Percentiles rank a stretch among this genome's conserved stretches.
These are phyloP conservation scores for Apocrypta bakeri DNA, from an alignment of 1,140 invertebrate species.

Conservation along the genomic window DNA sequence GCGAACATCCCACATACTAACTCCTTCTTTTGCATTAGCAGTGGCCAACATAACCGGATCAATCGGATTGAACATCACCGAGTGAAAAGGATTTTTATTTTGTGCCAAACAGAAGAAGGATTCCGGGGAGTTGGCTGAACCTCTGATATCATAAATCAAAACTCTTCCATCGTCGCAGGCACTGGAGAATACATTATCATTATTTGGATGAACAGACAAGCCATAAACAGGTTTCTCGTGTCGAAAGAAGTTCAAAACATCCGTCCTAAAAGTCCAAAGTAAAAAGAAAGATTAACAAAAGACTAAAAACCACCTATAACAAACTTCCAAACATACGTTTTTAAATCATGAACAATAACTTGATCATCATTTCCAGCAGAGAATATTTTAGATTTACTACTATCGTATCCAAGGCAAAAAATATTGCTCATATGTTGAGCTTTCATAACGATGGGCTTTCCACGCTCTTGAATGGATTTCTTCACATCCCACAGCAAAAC, in stretches of 20 bases:
- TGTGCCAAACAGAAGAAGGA: conserved; percentile 80
- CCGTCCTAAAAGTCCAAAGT: conserved; percentile 74
- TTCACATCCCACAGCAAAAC: conserved; percentile 92
- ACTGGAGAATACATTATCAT: conserved; percentile 88
- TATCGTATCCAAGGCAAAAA: conserved; percentile 92
- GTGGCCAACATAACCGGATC: conserved; percentile 88
- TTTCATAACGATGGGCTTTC: conserved; percentile 83
- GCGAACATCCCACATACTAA: conserved; percentile 91
- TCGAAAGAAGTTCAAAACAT: conserved; percentile 84
- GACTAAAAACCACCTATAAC: no score
- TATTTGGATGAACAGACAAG: conserved; percentile 88
- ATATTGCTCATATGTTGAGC: conserved; percentile 93
- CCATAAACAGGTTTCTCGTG: conserved; percentile 94
- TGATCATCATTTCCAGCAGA: conserved; percentile 96
- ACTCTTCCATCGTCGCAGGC: conserved; percentile 93
- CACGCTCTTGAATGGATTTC: conserved; percentile 80
- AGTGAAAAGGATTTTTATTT: conserved; percentile 86
- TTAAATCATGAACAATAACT: conserved; percentile 90
- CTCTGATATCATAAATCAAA: conserved; percentile 88
- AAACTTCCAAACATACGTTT: conserved; percentile 85
- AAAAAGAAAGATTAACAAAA: no score
- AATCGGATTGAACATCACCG: conserved; percentile 91
- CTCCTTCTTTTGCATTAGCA: conserved; percentile 92
- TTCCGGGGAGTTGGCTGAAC: conserved; percentile 76
- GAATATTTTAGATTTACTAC: conserved; percentile 86